Percentiles rank a stretch among this genome's conserved stretches.
These are phyloP conservation scores for Phoxinus phoxinus DNA, from an alignment of 2,113 vertebrate species.

Conservation along the genomic window DNA sequence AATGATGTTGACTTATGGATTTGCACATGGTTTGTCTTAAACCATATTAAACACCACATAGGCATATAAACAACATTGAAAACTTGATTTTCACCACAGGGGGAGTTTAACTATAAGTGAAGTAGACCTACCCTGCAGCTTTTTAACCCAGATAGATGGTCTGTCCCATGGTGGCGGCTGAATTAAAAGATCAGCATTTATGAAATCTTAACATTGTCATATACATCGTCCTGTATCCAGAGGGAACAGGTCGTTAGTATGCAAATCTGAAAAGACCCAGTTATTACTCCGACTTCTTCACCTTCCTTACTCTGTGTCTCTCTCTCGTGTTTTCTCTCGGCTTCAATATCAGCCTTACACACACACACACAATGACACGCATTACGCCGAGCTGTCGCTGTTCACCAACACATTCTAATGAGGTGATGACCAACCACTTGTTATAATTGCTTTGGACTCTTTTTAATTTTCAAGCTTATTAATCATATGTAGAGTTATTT, in stretches of 20 bases:
- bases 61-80: no score
- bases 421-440: slow-evolving; percentile 98
- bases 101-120: background rate
- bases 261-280: slow-evolving; percentile 84
- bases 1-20: no score
- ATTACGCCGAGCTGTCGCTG: slow-evolving; percentile 79
- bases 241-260: slow-evolving; percentile 81
- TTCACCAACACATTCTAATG: slow-evolving; percentile 90
- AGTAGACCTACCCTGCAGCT: slow-evolving; percentile 22
- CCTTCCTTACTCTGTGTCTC: slow-evolving; percentile 74
- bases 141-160: slow-evolving; percentile 51
- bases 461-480: slow-evolving; percentile 99
- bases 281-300: slow-evolving; percentile 81
- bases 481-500: slow-evolving; percentile 99
- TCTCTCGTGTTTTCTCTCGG: slow-evolving; percentile 61
- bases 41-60: no score
- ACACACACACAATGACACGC: slow-evolving; percentile 43
- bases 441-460: slow-evolving; percentile 99
- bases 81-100: no score
- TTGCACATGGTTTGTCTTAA: no score
- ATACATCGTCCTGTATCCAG: slow-evolving; percentile 63
- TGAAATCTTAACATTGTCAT: slow-evolving; percentile 59
- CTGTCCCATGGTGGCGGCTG: slow-evolving; percentile 42
- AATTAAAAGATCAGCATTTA: slow-evolving; percentile 61
- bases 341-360: slow-evolving; percentile 39